phyloP scores from a whole-genome alignment of 2,888 invertebrate species.

The Flexamia atlantica region DNA sequence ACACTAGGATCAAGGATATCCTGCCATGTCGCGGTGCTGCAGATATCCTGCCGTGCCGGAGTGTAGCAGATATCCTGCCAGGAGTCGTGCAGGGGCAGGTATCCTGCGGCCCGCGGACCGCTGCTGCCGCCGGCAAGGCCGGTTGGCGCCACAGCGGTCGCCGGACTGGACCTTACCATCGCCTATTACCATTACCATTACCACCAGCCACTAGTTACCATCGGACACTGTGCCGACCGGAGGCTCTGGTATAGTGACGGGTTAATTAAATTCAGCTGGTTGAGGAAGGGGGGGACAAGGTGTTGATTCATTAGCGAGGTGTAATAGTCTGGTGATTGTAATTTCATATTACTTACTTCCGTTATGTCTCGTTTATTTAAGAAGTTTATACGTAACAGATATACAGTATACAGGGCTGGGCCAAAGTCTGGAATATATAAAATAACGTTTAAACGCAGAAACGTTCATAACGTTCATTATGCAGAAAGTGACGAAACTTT shows the following conservation, averaged over 20 bases:
- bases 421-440: no score
- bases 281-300: no score
- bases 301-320: no score
- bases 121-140: conserved; percentile 27
- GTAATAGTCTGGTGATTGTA: no score
- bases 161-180: neutral
- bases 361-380: no score
- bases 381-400: no score
- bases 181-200: neutral
- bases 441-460: no score
- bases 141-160: neutral
- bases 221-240: neutral
- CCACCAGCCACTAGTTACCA: conserved; percentile 3
- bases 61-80: neutral
- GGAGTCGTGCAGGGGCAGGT: neutral
- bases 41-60: neutral
- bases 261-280: neutral
- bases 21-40: neutral
- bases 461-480: no score
- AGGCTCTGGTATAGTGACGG: neutral
- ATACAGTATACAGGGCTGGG: no score
- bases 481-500: no score
- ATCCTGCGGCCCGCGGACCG: neutral
- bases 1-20: conserved; percentile 3
- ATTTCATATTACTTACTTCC: no score